These are phyloP conservation scores for Choloepus didactylus DNA, from an alignment of 2,797 vertebrate genomes.

Conservation along the genomic window DNA sequence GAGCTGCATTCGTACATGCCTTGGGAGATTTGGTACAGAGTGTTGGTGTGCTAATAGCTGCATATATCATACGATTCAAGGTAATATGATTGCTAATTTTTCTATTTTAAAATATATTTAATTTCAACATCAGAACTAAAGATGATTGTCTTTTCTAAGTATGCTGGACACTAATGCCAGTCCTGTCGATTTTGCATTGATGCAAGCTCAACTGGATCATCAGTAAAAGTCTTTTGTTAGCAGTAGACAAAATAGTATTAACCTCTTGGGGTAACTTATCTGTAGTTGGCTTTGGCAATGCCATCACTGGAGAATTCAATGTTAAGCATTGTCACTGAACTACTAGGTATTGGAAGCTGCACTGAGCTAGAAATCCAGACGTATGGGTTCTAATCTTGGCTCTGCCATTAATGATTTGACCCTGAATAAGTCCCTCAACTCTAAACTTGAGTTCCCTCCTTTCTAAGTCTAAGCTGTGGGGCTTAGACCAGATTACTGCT, in stretches of 20 bases:
- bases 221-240: background rate
- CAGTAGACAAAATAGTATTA: background rate
- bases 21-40: constrained; percentile 98
- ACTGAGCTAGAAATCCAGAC: background rate
- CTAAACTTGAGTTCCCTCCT: constrained; percentile 28
- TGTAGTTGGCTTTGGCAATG: background rate
- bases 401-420: background rate
- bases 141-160: constrained; percentile 29
- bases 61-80: constrained; percentile 98
- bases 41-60: constrained; percentile 96
- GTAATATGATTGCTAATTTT: constrained; percentile 84
- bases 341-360: background rate
- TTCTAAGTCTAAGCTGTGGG: background rate
- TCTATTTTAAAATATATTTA: constrained; percentile 22
- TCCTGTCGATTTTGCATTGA: constrained; percentile 39
- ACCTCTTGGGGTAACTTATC: background rate
- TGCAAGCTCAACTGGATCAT: background rate
- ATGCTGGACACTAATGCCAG: background rate
- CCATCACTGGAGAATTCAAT: constrained; percentile 8
- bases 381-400: background rate
- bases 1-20: constrained; percentile 97
- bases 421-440: background rate
- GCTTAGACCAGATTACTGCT: background rate
- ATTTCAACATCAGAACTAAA: constrained; percentile 58
- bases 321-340: background rate